Conservation (phyloP, 2,113 vertebrate species). For the Electrona antarctica region DNA sequence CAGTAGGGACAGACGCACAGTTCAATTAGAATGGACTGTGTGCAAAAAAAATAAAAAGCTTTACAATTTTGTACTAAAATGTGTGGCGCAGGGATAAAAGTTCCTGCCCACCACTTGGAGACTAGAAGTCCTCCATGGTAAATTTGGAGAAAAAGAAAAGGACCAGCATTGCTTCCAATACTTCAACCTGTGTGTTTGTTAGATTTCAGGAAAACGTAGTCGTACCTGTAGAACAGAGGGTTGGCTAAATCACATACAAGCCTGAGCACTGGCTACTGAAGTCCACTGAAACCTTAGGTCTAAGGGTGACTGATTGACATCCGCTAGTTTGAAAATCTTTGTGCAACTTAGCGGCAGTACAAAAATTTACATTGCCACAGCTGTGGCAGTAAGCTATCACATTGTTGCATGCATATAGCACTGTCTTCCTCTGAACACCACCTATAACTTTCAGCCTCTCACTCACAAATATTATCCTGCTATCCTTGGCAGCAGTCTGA, state of each 20-base stretch:
- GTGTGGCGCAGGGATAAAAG: too few species aligned
- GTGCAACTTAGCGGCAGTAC: neutral
- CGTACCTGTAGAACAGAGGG: neutral
- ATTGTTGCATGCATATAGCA: neutral
- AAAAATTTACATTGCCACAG: neutral
- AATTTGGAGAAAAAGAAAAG: neutral
- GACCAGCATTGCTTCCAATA: neutral
- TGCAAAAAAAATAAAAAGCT: too few species aligned
- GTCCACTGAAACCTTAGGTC: constrained; percentile 6
- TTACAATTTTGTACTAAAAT: too few species aligned
- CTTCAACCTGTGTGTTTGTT: neutral
- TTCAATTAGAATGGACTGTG: too few species aligned
- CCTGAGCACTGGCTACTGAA: neutral
- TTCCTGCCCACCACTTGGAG: neutral
- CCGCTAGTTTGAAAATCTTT: neutral
- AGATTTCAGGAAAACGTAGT: neutral
- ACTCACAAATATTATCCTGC: neutral
- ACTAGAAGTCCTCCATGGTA: neutral
- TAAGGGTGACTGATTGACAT: neutral
- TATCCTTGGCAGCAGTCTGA: neutral
- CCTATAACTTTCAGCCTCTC: neutral
- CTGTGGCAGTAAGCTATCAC: constrained; percentile 31
- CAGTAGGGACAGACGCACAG: too few species aligned
- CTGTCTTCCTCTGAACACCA: constrained; percentile 22
- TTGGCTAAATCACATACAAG: neutral